Evolutionary conservation across 2,888 invertebrate species (phyloP).

Genomic region (Cetonia aurata): DNA sequence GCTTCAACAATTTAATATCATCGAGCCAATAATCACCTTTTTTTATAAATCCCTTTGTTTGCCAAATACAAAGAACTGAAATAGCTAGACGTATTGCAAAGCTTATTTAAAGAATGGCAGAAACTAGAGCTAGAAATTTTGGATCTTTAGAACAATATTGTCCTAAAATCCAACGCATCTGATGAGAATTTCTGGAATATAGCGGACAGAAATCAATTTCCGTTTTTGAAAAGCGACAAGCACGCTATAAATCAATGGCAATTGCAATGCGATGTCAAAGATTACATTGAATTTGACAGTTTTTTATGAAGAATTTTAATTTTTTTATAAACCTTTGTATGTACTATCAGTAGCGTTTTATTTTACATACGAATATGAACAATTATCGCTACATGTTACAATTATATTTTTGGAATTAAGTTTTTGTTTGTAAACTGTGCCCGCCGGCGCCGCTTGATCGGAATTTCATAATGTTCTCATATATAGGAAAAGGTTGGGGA

Average conservation of each 20-base stretch:
- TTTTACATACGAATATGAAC: no score
- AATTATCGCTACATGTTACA: no score
- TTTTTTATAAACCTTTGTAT: no score
- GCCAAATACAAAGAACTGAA: slow-evolving; percentile 39
- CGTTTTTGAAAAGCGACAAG: slow-evolving; percentile 20
- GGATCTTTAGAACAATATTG: no score
- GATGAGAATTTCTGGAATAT: no score
- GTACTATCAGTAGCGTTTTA: no score
- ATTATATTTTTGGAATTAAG: no score
- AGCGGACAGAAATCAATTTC: slow-evolving; percentile 28
- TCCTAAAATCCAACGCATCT: no score
- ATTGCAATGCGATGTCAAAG: slow-evolving; percentile 43
- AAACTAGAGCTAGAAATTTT: slow-evolving; percentile 37
- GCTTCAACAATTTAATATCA: slow-evolving; percentile 45
- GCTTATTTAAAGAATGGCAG: slow-evolving; percentile 27
- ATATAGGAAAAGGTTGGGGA: slow-evolving; percentile 19
- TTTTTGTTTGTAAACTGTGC: background rate
- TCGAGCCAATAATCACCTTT: slow-evolving; percentile 45
- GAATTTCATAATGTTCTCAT: slow-evolving; percentile 9
- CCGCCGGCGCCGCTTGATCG: slow-evolving; percentile 3
- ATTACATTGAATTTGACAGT: slow-evolving; percentile 30
- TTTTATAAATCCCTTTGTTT: slow-evolving; percentile 46
- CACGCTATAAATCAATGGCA: slow-evolving; percentile 45
- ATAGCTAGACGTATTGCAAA: slow-evolving; percentile 43
- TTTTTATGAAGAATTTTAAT: background rate